Conservation (phyloP, 1,140 invertebrate species). For the Steinernema khuongi region DNA sequence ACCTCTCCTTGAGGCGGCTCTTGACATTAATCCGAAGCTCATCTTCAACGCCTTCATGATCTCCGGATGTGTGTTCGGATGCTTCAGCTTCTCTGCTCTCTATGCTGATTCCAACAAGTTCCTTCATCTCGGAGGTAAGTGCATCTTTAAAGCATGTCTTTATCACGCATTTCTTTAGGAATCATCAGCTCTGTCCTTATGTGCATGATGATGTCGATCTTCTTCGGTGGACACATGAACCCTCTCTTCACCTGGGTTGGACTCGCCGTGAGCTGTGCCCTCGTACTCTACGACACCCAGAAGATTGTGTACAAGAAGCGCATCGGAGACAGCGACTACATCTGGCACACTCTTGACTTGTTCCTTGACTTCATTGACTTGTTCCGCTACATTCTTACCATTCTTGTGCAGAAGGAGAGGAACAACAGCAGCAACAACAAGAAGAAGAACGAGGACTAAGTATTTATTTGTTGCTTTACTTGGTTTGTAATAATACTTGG, state of each 20-base stretch:
- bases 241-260: conserved; percentile 79
- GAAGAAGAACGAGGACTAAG: background rate
- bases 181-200: conserved; percentile 68
- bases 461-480: conserved; percentile 9
- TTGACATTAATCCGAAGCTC: conserved; percentile 67
- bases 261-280: conserved; percentile 80
- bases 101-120: conserved; percentile 75
- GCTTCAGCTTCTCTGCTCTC: conserved; percentile 79
- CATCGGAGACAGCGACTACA: conserved; percentile 81
- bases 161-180: conserved; percentile 49
- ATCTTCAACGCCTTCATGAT: conserved; percentile 79
- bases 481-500: background rate
- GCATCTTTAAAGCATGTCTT: background rate
- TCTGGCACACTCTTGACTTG: conserved; percentile 61
- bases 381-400: conserved; percentile 18
- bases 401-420: background rate
- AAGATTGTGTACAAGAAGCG: conserved; percentile 84
- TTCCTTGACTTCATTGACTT: conserved; percentile 35
- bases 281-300: conserved; percentile 91
- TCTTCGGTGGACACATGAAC: conserved; percentile 74
- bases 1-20: conserved; percentile 30
- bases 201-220: conserved; percentile 70
- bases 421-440: background rate
- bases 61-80: conserved; percentile 79
- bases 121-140: conserved; percentile 71